Base-by-base conservation (phyloP, 1,140 invertebrate genomes). In the Orchestia grillus region DNA sequence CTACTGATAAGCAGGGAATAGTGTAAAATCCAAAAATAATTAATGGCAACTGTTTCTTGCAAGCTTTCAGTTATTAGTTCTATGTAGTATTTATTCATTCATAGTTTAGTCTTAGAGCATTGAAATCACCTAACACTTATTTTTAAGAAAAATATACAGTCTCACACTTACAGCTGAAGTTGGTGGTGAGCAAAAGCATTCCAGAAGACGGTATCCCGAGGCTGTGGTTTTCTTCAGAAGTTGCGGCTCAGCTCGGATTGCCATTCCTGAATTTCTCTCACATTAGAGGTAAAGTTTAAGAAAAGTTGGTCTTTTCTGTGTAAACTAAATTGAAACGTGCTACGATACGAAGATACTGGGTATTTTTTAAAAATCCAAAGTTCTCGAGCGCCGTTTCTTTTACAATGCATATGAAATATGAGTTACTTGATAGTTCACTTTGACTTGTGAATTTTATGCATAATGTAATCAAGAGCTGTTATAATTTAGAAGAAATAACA, bases 201-300 rank as follows among this genome's bases (percentile, higher is more conserved):
- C 96, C 97, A 77, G 97, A 97, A 28, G 98, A 98, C 0, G 98
- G 99, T 96, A 98, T 98, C 96, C 97, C 99, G 0, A 97, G 98
- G 23, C 97, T 99, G 96, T 99, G 99, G 99, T 99, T 99, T 97
- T 98, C 98, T 0, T 98, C 98, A 91, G 98, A 98, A 96, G 96
- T 97, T 19, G 97, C 99, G 0, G 98, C 98, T 3, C 97, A 98
- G 44, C 97, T 98, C 96, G 98, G 98, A 97, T 97, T 98, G n/a
- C 99, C 99, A 0, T 98, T 99, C 97, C 97, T 99, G 11, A 98
- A 98, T 15, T 98, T 98, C 0, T 97, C 97, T 0, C 98, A 99
- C 97, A 99, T 99, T 96, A 98, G 98, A 98, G 98, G 99, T 99
- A 97, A 97, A 97, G 11, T 19, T 77, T 36, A 23, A 77, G 3